Base-by-base conservation (phyloP, 53 echinoderm and acorn worm species). In the Patiria pectinifera region DNA sequence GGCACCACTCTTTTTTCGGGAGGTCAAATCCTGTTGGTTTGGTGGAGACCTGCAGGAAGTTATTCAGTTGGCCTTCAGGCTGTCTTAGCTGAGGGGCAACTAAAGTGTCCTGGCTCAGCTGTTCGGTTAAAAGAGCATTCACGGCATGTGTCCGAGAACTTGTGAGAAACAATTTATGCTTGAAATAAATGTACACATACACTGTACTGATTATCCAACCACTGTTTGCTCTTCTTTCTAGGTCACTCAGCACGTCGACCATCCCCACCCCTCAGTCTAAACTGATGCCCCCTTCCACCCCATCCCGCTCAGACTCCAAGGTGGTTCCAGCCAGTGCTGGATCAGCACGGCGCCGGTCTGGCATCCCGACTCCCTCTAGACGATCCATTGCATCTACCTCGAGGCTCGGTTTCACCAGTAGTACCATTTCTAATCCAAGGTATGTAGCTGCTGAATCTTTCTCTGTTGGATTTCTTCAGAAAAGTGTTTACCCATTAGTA, bases 311-410 rank as follows among this genome's bases (percentile, higher is more conserved):
- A 2, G 87, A 87, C 82, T 86, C 87, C 71, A 86, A 53, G 81
- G 16, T 47, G 35, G 25, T 47, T 10, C 84, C 85, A 47, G 49
- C 69, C 58, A 69, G 59, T 26, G 43, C 59, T 24, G 87, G 82
- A 26, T 92, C 85, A 23, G n/a, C 77, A 35, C 79, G 94, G 15
- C 78, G 94, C 2, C 91, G 91, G 45, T 94, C 94, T 74, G 84
- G 47, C 70, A 91, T 94, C 62, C 94, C 94, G 16, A 94, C 94
- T 9, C 94, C 94, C 22, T 16, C 43, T 22, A 48, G 82, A n/a
- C 82, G 47, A 2, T 43, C 87, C 45, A 11, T 86, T 53, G 70
- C 53, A 9, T 93, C 93, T 59, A 19, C 84, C 23, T 83, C 93
- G 3, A 83, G 89, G 47, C n/a, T 74, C 7, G 77, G 44, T 63